Evolutionary conservation across 2,113 vertebrate species (phyloP).

Genomic region (Carollia perspicillata): DNA sequence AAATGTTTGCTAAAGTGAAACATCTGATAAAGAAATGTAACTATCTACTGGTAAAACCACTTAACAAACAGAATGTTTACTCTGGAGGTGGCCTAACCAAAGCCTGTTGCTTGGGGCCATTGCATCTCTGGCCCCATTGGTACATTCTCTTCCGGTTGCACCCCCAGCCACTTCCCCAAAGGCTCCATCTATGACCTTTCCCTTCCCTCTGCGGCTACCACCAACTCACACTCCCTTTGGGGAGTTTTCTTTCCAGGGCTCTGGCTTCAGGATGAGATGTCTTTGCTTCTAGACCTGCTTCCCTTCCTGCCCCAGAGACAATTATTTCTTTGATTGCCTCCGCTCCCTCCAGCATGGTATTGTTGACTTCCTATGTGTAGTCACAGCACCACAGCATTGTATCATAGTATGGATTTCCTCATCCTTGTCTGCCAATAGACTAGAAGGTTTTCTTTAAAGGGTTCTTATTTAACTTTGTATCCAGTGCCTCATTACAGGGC

Average conservation of each 20-base stretch:
- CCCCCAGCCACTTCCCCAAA: neutral
- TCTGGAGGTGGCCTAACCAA: neutral
- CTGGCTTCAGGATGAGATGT: neutral
- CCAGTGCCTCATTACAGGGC: neutral
- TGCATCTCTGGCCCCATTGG: neutral
- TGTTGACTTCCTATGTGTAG: neutral
- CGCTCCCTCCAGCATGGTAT: neutral
- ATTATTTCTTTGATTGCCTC: neutral
- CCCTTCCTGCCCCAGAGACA: neutral
- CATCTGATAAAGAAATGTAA: neutral
- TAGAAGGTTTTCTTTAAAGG: neutral
- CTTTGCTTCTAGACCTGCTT: neutral
- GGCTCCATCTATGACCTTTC: neutral
- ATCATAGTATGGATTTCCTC: neutral
- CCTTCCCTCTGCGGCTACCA: neutral
- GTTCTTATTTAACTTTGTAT: neutral
- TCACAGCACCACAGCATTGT: neutral
- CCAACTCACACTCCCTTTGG: neutral
- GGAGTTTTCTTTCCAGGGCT: neutral
- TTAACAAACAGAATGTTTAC: neutral
- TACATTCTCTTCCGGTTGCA: neutral
- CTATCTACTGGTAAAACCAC: neutral
- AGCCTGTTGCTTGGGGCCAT: neutral
- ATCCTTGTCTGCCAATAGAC: neutral
- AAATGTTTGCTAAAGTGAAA: neutral